phyloP scores from a whole-genome alignment of 2,888 invertebrate species.

The Terebella lapidaria region DNA sequence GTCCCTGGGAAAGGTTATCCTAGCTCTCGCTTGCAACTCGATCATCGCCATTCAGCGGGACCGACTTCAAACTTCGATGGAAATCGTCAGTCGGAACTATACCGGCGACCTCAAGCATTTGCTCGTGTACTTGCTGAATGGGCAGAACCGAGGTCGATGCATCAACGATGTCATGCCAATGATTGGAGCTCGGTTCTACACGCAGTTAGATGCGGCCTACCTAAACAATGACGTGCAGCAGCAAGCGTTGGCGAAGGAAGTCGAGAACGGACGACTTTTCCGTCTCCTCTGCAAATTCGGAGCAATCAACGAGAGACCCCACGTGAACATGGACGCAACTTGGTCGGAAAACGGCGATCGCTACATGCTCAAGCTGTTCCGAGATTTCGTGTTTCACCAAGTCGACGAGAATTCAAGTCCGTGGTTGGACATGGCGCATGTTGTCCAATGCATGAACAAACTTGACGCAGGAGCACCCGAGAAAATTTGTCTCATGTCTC shows the following conservation, averaged over 20 bases:
- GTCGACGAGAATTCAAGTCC: slow-evolving; percentile 83
- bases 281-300: slow-evolving; percentile 86
- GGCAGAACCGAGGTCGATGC: slow-evolving; percentile 54
- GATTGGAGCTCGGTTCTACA: slow-evolving; percentile 95
- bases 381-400: slow-evolving; percentile 96
- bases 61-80: slow-evolving; percentile 81
- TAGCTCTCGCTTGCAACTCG: slow-evolving; percentile 89
- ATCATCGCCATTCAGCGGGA: slow-evolving; percentile 80
- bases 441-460: slow-evolving; percentile 89
- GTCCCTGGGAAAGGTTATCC: slow-evolving; percentile 81
- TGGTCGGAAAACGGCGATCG: slow-evolving; percentile 99
- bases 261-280: slow-evolving; percentile 90
- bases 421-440: slow-evolving; percentile 94
- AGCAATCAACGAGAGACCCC: slow-evolving; percentile 91
- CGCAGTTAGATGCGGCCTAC: slow-evolving; percentile 86
- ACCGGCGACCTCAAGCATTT: slow-evolving; percentile 91
- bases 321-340: slow-evolving; percentile 85
- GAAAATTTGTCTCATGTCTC: slow-evolving; percentile 85
- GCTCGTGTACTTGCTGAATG: slow-evolving; percentile 63
- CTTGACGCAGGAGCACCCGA: slow-evolving; percentile 56
- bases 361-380: slow-evolving; percentile 95
- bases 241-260: slow-evolving; percentile 83
- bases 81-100: slow-evolving; percentile 82
- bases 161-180: slow-evolving; percentile 98
- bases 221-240: slow-evolving; percentile 83